Base-by-base conservation (phyloP, 1,140 invertebrate genomes). In the Rhopalosiphum padi region DNA sequence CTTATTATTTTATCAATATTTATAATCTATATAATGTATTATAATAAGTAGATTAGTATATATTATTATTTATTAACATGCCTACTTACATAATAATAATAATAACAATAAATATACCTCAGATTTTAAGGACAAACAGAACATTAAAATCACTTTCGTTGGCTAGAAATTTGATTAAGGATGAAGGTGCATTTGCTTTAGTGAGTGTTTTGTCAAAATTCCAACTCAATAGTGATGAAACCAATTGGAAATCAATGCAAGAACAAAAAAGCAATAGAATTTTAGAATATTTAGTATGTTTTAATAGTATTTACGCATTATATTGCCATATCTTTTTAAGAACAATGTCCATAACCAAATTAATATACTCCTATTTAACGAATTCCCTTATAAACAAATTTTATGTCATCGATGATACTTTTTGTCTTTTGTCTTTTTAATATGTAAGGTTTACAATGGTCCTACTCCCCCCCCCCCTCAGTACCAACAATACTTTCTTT, bases 131-230 rank as follows among this genome's bases (percentile, higher is more conserved):
- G 53, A 87, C 87, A 8, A 94, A 94, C 30, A 90, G 87, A 35
- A 91, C 87, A 35, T 89, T 94, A n/a, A 68, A 43, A 48, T 90
- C 51, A 25, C 77, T 94, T 46, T 94, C 93, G 1, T 90, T 94
- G 30, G 93, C 93, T 30, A 94, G 22, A 23, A 94, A 94, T 90
- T n/a, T 83, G 30, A 94, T 94, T 30, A 90, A 88, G 68, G 88
- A 94, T 43, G 37, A 90, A 90, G 93, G 93, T 5, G 37, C 48
- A 90, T 25, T 83, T 48, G 51, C 25, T n/a, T n/a, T 94, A 41
- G 23, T 89, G 18, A 90, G 68, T 53, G 48, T 94, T 30, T 83
- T 94, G n/a, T 82, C 87, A 55, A 91, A 41, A 90, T 94, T 94
- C 85, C 30, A 60, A 51, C 51, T 94, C 5, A 83, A 43, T 15